phyloP scores from a whole-genome alignment of 2,113 vertebrate genomes.

The Trogon melanurus region DNA sequence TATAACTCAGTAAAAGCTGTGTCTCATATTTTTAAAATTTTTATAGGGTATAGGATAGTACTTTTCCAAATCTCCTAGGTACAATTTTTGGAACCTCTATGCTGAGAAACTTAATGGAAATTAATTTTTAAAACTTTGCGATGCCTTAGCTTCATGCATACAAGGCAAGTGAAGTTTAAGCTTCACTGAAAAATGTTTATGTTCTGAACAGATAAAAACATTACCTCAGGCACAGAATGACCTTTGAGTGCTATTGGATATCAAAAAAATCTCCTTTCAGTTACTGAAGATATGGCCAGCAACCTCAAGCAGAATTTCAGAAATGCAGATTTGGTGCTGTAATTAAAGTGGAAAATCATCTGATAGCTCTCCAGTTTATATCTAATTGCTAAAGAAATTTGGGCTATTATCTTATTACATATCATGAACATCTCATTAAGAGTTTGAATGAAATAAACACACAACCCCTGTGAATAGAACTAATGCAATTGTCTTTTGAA shows the following conservation, averaged over 20 bases:
- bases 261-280: not conserved
- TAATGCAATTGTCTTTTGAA: not conserved
- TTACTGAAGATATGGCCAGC: not conserved
- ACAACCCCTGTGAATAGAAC: not conserved
- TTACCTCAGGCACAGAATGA: not conserved
- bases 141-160: not conserved
- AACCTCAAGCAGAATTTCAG: not conserved
- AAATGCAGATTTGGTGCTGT: not conserved
- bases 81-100: not conserved
- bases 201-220: not conserved
- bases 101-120: not conserved
- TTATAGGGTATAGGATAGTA: not conserved
- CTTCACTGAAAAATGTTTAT: not conserved
- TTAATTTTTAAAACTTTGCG: not conserved
- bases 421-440: not conserved
- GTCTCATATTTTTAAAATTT: not conserved
- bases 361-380: not conserved
- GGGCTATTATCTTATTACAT: not conserved
- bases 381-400: not conserved
- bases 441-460: not conserved
- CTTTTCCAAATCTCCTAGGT: not conserved
- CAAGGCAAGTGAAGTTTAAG: not conserved
- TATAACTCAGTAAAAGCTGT: not conserved
- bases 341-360: not conserved
- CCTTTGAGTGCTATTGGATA: not conserved